Percentiles rank a stretch among this genome's conserved stretches.
phyloP scores from a whole-genome alignment of 2,888 invertebrate genomes.

The Volucella bombylans region DNA sequence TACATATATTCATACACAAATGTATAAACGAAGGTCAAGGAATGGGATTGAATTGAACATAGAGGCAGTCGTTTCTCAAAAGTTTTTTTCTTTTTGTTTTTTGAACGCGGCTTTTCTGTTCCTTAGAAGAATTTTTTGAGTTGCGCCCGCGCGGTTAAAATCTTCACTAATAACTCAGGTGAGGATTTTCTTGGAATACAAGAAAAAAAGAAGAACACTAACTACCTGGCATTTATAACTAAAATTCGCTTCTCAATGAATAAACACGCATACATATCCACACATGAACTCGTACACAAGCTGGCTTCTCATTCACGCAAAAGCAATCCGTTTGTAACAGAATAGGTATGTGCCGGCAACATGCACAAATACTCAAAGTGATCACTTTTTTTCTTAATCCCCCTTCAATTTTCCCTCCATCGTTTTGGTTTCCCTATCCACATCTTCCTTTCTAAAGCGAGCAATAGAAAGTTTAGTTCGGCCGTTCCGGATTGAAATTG shows the following conservation, averaged over 20 bases:
- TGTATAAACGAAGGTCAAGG: not conserved
- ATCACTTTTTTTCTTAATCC: conserved; percentile 10
- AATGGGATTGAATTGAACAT: conserved; percentile 12
- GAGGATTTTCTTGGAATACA: conserved; percentile 55
- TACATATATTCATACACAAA: not conserved
- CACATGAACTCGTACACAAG: conserved; percentile 10
- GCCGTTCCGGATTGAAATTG: conserved; percentile 51
- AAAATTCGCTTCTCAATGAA: conserved; percentile 61
- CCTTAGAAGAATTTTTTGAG: conserved; percentile 44
- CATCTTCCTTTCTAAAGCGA: not conserved
- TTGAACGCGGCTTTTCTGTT: not conserved
- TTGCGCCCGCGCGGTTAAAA: conserved; percentile 67
- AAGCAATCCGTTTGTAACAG: conserved; percentile 39
- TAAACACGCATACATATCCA: conserved; percentile 16
- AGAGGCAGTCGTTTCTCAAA: conserved; percentile 19
- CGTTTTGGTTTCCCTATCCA: conserved; percentile 14
- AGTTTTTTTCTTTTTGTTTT: not conserved
- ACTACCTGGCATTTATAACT: conserved; percentile 62
- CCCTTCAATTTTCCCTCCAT: conserved; percentile 15
- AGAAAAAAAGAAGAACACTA: conserved; percentile 5
- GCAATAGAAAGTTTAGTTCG: conserved; percentile 39
- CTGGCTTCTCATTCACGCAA: conserved; percentile 31
- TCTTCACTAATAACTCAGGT: conserved; percentile 69
- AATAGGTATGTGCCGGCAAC: conserved; percentile 68
- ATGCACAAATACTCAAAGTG: conserved; percentile 64